Conservation (phyloP, 2,113 vertebrate genomes). For the Clarias batrachus region DNA sequence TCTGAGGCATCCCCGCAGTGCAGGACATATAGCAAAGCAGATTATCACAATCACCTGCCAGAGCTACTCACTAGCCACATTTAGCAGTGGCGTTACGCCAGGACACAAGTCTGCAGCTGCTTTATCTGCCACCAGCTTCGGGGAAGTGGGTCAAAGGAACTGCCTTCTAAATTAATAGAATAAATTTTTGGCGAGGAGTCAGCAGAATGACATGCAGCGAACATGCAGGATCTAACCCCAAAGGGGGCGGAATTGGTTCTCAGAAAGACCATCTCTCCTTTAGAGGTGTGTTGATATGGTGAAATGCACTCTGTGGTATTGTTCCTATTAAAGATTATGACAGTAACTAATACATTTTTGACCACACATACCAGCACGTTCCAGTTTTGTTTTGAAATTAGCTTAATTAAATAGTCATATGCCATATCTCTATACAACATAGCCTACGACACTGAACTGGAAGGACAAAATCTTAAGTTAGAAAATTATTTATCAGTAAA, state of each 20-base stretch:
- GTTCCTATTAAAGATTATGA: too few species aligned
- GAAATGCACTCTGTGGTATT: not conserved
- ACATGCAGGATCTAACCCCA: constrained; percentile 21
- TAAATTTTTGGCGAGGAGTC: constrained; percentile 21
- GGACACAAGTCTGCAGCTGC: constrained; percentile 20
- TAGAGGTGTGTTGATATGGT: constrained; percentile 28
- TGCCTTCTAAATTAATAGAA: constrained; percentile 47
- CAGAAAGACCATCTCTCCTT: constrained; percentile 41
- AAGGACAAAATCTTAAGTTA: not conserved
- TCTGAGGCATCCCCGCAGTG: constrained; percentile 11
- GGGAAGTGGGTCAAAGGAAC: constrained; percentile 44
- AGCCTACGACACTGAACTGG: not conserved
- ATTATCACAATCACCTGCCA: constrained; percentile 51
- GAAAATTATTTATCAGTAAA: not conserved
- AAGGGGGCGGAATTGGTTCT: constrained; percentile 39
- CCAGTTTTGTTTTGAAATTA: not conserved
- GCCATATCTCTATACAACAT: not conserved
- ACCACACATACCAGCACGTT: not conserved
- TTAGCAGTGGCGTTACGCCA: constrained; percentile 34
- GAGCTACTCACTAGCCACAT: constrained; percentile 43
- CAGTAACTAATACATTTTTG: not conserved
- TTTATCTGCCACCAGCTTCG: constrained; percentile 39
- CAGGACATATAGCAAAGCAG: constrained; percentile 35
- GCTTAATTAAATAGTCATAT: not conserved
- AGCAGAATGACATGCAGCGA: constrained; percentile 21